Evolutionary conservation across 1,140 invertebrate species (phyloP), one percentile per base, ranked within the genome.

Genomic region (Contarinia nasturtii): DNA sequence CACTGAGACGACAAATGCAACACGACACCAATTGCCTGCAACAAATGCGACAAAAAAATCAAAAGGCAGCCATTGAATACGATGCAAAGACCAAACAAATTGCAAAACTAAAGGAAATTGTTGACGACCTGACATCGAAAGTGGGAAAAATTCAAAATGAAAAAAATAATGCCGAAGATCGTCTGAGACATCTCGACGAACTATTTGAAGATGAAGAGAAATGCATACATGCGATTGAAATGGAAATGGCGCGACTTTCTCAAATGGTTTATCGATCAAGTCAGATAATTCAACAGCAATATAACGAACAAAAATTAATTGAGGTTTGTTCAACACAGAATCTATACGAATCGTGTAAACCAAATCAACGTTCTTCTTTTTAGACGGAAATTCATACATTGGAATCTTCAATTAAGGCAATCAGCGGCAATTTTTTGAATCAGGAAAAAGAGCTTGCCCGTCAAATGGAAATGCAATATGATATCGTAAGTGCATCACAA

Each of bases 391-490:
- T n/a, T 3, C 43, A 27, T 19, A 14, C 12, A 7, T 14, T 27
- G 8, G 43, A 44, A 27, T 14, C 43, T 4, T 18, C 43, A 3
- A n/a, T 44, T 5, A 27, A 14, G 7, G 18, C 12, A 3, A 19
- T 27, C 3, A 37, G 42, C 33, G 17, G 5, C 19, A 42, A 8
- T 7, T 34, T 44, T n/a, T 52, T 49, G 2, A 46, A 51, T 33
- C 40, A 55, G 7, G 44, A 51, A 14, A 44, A 49, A 1, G 59
- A 61, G 11, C 45, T 61, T 0, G 49, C 54, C 7, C 57, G 57
- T 7, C 56, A 61, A 15, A 61, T 57, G 2, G 59, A 60, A 44
- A 59, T 61, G n/a, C 50, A 56, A 45, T 61, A 61, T 22, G 44
- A 51, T 21, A 37, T 45, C 14, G 50, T 48, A 15, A 34, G 46